Evolutionary conservation across 35 echinoderm and acorn worm species (phyloP), one percentile per base, ranked within the genome.

Genomic region (Anneissia japonica): DNA sequence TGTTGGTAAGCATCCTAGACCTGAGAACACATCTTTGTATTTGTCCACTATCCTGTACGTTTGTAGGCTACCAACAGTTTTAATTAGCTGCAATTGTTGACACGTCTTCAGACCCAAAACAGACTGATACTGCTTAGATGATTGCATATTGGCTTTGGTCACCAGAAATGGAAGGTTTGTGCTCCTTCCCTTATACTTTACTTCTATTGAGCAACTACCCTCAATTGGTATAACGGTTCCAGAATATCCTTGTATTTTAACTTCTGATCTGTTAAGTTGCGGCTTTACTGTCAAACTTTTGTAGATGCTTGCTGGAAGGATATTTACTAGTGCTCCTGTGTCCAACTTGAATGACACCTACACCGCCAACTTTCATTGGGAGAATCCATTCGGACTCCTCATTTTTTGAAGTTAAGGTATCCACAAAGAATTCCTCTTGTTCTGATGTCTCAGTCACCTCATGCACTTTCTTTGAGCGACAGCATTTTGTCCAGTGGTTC

Each of bases 81-180:
- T 88, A 21, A 93, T 74, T 5, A 90, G 45, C 16, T 56, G 45
- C n/a, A 91, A 31, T 21, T 46, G 85, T 6, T 76, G 37, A 79
- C 83, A 92, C 72, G 89, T 38, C 89, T 86, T 79, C 31, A 91
- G 12, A 64, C 93, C 90, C 32, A 96, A 77, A 39, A 91, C 38
- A 37, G 86, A 74, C 73, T 91, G 86, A 78, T 34, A 26, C 3
- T 13, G 76, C 23, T 78, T 78, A 11, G 3, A 3, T 2, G 5
- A 11, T 9, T 1, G 10, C 10, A 23, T 26, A 64, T 64, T 23
- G 26, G 21, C 26, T 11, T 2, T 64, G 6, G 76, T 13, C 6
- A 36, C 76, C 2, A 64, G 19, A 23, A 64, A 64, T 26, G 51
- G n/a, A n/a, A n/a, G n/a, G n/a, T n/a, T n/a, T n/a, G n/a, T n/a